Evolutionary conservation across 1,140 invertebrate species (phyloP).

Genomic region (Akabosia matsudoensis): DNA sequence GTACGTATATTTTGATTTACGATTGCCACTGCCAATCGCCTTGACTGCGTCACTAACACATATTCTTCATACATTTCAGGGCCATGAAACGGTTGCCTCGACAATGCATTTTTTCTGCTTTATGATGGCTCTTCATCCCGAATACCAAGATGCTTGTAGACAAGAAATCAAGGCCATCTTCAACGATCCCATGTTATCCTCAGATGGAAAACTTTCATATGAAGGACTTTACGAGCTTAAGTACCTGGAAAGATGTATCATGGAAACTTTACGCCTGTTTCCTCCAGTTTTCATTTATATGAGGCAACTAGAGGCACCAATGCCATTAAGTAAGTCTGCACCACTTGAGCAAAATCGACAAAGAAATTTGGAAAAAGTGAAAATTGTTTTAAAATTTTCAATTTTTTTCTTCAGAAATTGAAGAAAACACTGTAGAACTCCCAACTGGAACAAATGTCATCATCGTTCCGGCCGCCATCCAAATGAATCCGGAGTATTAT

Average conservation of each 20-base stretch:
- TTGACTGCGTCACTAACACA: too few relatives aligned
- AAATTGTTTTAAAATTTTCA: too few relatives aligned
- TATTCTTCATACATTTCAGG: too few relatives aligned
- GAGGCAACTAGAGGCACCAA: background rate
- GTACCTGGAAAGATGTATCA: background rate
- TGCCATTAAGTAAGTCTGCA: background rate
- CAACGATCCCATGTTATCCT: background rate
- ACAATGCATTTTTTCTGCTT: slow-evolving; percentile 9
- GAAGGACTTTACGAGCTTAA: slow-evolving; percentile 56
- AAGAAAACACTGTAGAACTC: background rate
- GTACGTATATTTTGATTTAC: too few relatives aligned
- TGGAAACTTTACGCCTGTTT: background rate
- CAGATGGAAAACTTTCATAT: slow-evolving; percentile 44
- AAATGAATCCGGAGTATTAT: slow-evolving; percentile 56
- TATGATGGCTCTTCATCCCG: background rate
- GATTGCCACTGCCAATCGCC: too few relatives aligned
- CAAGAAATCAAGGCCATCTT: background rate
- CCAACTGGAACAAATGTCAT: background rate
- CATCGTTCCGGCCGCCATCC: background rate
- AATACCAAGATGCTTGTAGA: background rate
- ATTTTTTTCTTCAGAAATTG: background rate
- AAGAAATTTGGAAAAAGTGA: too few relatives aligned
- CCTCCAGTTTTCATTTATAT: background rate
- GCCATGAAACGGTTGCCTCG: background rate
- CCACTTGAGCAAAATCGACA: too few relatives aligned